Evolutionary conservation across 2,797 vertebrate genomes (phyloP), one percentile per base, ranked within the genome.

Genomic region (Muraenolepis orangiensis): DNA sequence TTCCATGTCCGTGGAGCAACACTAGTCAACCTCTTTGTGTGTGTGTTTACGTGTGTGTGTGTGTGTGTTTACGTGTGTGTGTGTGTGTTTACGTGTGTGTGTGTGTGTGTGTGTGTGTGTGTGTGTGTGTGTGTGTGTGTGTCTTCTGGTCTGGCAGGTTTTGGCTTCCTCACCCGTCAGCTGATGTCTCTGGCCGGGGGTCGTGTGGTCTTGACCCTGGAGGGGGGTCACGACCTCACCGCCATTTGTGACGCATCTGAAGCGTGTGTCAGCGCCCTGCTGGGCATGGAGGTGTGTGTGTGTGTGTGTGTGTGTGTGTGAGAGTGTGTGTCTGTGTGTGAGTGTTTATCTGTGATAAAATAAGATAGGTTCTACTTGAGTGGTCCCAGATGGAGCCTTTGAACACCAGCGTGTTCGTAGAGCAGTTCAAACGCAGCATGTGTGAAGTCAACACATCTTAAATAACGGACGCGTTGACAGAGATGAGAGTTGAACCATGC

Each of bases 231-330:
- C 10, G 94, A 97, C 85, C 93, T 97, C 40, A 95, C 93, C 0
- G 94, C 95, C 85, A 96, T 98, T 87, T 98, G 97, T 2, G 96
- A 98, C 0, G 96, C 97, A 0, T 96, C 96, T 0, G 96, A 97
- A 84, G 95, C 96, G 72, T 99, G 97, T 12, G 94, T 98, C 72
- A 93, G 94, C 0, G 95, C 95, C 70, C 87, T 99, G 81, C 88
- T 99, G 82, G 95, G 96, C 79, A 94, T 95, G 68, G 93, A 97
- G 96, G 97, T 98, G 51, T 80, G 83, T 30, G 42, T 29, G 8
- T 66, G 26, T 66, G 26, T 66, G 26, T 7, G 64, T 14, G 71
- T 42, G 10, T 42, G 68, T 61, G 3, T 40, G 69, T 64, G 29
- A 10, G 57, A 42, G 67, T 29, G 74, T 61, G 46, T 1, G 31